These are phyloP conservation scores for Onchidella celtica DNA, from an alignment of 2,888 invertebrate species.

Conservation along the genomic window DNA sequence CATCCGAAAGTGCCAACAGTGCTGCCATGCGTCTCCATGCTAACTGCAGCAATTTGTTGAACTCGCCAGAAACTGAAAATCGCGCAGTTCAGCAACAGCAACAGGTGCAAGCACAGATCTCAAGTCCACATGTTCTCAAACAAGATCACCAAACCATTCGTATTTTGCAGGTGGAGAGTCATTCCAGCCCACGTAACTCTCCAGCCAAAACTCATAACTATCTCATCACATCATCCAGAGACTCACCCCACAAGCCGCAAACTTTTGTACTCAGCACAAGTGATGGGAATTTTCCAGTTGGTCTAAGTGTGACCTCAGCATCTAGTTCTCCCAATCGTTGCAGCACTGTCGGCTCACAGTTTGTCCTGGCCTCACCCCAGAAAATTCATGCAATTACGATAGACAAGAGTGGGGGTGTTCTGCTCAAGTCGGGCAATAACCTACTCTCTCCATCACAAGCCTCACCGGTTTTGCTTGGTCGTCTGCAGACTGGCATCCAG, in stretches of 20 bases:
- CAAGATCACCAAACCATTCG: constrained; percentile 48
- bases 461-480: constrained; percentile 70
- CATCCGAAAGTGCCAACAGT: constrained; percentile 47
- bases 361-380: constrained; percentile 50
- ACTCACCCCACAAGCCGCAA: constrained; percentile 42
- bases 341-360: not conserved
- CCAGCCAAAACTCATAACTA: constrained; percentile 42
- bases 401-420: constrained; percentile 40
- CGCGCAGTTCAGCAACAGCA: constrained; percentile 49
- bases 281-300: constrained; percentile 36
- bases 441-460: constrained; percentile 60
- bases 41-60: constrained; percentile 63
- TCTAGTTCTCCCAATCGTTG: not conserved
- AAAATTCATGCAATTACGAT: constrained; percentile 45
- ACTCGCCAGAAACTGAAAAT: constrained; percentile 63
- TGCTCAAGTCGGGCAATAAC: constrained; percentile 41
- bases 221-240: constrained; percentile 41
- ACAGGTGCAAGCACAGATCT: not conserved
- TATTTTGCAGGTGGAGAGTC: constrained; percentile 37
- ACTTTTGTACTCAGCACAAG: constrained; percentile 43
- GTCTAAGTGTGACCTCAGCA: constrained; percentile 27
- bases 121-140: not conserved
- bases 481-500: constrained; percentile 58
- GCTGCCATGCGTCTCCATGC: constrained; percentile 53
- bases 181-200: constrained; percentile 25